Evolutionary conservation across 2,797 vertebrate genomes (phyloP).

Genomic region (Pseudochaenichthys georgianus): DNA sequence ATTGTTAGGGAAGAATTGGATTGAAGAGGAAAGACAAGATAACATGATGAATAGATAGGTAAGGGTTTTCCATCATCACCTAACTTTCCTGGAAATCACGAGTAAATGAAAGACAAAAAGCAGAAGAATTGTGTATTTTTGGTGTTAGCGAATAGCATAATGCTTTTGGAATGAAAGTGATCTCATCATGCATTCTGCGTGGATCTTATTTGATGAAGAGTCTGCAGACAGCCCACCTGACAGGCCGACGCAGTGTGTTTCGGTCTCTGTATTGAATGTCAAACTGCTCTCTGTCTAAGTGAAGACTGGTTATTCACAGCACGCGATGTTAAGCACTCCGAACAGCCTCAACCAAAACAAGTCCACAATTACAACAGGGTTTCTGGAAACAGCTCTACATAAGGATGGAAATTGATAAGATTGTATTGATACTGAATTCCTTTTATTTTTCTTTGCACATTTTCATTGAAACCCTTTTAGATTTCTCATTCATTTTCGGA

Average conservation of each 20-base stretch:
- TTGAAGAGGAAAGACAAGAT: conserved; percentile 30
- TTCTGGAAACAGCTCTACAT: conserved; percentile 41
- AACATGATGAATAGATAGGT: conserved; percentile 29
- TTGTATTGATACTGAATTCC: too few relatives aligned
- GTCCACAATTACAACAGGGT: conserved; percentile 53
- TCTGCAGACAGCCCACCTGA: conserved; percentile 49
- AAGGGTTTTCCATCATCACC: conserved; percentile 3
- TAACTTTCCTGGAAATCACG: conserved; percentile 26
- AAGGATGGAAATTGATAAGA: too few relatives aligned
- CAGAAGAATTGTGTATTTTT: conserved; percentile 18
- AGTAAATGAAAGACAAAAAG: conserved; percentile 3
- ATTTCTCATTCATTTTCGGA: too few relatives aligned
- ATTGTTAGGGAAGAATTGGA: conserved; percentile 33
- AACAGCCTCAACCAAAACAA: conserved; percentile 55
- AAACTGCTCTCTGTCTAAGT: conserved; percentile 43
- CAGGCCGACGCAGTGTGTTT: conserved; percentile 31
- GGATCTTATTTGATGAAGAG: conserved; percentile 36
- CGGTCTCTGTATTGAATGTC: conserved; percentile 33
- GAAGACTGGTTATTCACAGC: conserved; percentile 53
- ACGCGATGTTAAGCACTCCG: background rate
- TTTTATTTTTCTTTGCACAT: too few relatives aligned
- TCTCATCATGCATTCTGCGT: conserved; percentile 20
- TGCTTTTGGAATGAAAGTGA: conserved; percentile 9
- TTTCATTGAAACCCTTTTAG: too few relatives aligned
- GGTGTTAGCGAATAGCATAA: background rate